Evolutionary conservation across 2,113 vertebrate species (phyloP).

Genomic region (Ceyx margarethae): DNA sequence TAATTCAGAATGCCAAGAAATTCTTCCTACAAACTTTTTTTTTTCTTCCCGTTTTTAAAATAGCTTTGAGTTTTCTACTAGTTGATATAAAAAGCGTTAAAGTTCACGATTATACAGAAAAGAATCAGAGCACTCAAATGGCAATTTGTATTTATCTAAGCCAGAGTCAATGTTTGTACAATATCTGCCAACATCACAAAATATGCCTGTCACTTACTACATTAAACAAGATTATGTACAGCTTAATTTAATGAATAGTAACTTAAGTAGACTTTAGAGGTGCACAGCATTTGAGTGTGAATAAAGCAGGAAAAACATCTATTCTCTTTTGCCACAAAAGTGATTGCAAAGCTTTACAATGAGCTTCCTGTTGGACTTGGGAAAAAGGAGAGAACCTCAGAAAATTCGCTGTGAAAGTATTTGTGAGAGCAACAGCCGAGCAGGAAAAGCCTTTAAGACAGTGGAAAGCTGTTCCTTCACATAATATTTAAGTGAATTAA

Average conservation of each 20-base stretch:
- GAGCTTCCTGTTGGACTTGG: slow-evolving; percentile 62
- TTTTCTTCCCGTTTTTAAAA: neutral
- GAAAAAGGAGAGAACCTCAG: slow-evolving; percentile 47
- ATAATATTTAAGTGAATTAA: slow-evolving; percentile 23
- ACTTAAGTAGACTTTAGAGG: slow-evolving; percentile 30
- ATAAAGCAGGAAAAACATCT: slow-evolving; percentile 54
- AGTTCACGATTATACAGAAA: slow-evolving; percentile 26
- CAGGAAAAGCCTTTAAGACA: slow-evolving; percentile 15
- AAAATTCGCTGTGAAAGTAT: slow-evolving; percentile 44
- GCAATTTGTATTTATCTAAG: slow-evolving; percentile 67
- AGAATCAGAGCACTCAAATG: slow-evolving; percentile 25
- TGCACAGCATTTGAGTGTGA: neutral
- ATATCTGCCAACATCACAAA: slow-evolving; percentile 64
- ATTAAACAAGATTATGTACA: slow-evolving; percentile 52
- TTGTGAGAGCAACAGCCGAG: neutral
- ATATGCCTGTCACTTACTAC: slow-evolving; percentile 67
- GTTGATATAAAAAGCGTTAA: slow-evolving; percentile 30
- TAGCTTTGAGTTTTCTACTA: neutral
- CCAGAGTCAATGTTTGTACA: slow-evolving; percentile 70
- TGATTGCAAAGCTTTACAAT: slow-evolving; percentile 47
- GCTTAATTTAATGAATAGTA: slow-evolving; percentile 66
- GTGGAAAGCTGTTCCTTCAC: slow-evolving; percentile 29
- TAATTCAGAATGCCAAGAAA: slow-evolving; percentile 35
- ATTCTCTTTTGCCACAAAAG: slow-evolving; percentile 61
- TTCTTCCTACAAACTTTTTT: slow-evolving; percentile 17